A percentile compares a stretch with the other conserved stretches of the same genome.
Conservation (phyloP, 2,888 invertebrate genomes). For the Drosophila merina region DNA sequence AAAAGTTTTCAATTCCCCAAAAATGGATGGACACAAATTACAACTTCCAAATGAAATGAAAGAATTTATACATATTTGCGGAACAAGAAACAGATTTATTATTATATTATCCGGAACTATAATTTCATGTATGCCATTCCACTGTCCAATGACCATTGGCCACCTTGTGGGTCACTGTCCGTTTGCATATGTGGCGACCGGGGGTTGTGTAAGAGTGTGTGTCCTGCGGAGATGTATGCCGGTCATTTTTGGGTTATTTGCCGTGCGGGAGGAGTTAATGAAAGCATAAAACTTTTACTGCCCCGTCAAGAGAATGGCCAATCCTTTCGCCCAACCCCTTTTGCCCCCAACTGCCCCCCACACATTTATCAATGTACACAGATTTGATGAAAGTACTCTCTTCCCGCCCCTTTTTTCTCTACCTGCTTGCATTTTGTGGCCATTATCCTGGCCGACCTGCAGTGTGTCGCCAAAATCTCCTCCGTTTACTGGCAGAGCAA, state of each 20-base stretch:
- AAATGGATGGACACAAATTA: not conserved
- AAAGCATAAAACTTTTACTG: constrained; percentile 76
- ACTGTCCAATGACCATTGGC: constrained; percentile 14
- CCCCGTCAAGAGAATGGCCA: constrained; percentile 51
- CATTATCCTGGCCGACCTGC: constrained; percentile 56
- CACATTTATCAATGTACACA: constrained; percentile 45
- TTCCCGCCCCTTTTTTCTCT: constrained; percentile 16
- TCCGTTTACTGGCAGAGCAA: constrained; percentile 94
- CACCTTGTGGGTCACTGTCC: constrained; percentile 28
- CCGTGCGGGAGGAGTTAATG: constrained; percentile 64
- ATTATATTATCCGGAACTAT: too few relatives aligned
- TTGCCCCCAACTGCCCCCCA: not conserved
- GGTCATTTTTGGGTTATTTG: constrained; percentile 64
- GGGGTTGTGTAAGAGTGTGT: constrained; percentile 6
- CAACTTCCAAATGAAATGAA: too few relatives aligned
- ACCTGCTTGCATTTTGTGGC: constrained; percentile 42
- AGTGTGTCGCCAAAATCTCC: constrained; percentile 94
- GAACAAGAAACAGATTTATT: too few relatives aligned
- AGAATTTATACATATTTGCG: too few relatives aligned
- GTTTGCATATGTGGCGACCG: constrained; percentile 55
- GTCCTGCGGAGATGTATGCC: constrained; percentile 41
- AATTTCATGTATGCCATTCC: not conserved
- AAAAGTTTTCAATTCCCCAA: not conserved
- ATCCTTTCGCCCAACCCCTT: constrained; percentile 4
- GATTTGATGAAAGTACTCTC: constrained; percentile 51